Conservation (phyloP, 2,888 invertebrate genomes). For the Megaustenia siamemsis region DNA sequence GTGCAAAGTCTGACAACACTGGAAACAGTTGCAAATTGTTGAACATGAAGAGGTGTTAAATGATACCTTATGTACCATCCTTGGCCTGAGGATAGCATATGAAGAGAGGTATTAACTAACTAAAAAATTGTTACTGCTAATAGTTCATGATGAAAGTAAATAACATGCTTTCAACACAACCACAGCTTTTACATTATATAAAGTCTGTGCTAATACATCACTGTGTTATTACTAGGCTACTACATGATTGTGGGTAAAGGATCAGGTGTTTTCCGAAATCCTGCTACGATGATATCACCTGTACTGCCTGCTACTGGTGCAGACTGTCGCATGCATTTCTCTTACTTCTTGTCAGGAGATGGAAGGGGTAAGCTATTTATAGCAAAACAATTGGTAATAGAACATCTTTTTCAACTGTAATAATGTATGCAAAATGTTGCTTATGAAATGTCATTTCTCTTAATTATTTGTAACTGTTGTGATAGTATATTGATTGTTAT, state of each 20-base stretch:
- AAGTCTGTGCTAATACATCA: background rate
- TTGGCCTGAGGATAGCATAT: too few relatives aligned
- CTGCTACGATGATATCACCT: conserved; percentile 69
- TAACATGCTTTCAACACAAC: background rate
- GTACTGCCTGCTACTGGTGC: conserved; percentile 69
- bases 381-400: background rate
- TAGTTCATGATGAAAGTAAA: background rate
- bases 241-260: conserved; percentile 71
- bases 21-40: too few relatives aligned
- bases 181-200: background rate
- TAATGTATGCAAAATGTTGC: too few relatives aligned
- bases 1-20: too few relatives aligned
- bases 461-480: too few relatives aligned
- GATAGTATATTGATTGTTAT: too few relatives aligned
- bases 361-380: conserved; percentile 62
- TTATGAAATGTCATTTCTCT: too few relatives aligned
- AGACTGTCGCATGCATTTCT: conserved; percentile 74
- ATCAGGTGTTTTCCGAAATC: conserved; percentile 64
- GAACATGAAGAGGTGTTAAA: too few relatives aligned
- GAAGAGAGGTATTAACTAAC: too few relatives aligned
- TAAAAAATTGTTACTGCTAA: too few relatives aligned
- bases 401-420: too few relatives aligned
- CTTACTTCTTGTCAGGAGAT: conserved; percentile 75
- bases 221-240: conserved; percentile 62
- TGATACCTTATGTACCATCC: too few relatives aligned